A percentile compares a stretch with the other conserved stretches of the same genome.
Conservation (phyloP, 2,797 vertebrate genomes). For the Acanthopagrus latus region DNA sequence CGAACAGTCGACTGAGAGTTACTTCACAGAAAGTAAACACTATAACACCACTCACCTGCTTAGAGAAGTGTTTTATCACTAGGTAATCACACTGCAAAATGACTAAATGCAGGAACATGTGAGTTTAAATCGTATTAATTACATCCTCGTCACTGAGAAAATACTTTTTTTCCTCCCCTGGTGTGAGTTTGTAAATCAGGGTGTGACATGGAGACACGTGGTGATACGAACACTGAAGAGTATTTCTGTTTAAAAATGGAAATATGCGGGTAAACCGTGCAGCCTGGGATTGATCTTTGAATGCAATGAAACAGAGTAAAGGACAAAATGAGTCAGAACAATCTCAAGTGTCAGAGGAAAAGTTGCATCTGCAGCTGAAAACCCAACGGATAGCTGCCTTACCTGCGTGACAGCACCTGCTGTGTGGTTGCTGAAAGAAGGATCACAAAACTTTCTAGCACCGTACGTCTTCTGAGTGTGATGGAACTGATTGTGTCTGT, state of each 20-base stretch:
- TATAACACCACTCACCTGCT: not conserved
- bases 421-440: conserved; percentile 45
- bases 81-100: not conserved
- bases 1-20: not conserved
- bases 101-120: not conserved
- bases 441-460: conserved; percentile 59
- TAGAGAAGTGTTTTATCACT: not conserved
- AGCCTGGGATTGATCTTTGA: not conserved
- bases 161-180: not conserved
- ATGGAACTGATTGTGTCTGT: conserved; percentile 13
- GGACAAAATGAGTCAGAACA: not conserved
- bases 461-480: conserved; percentile 14
- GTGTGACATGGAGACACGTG: not conserved
- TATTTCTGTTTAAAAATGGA: not conserved
- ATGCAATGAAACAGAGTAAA: not conserved
- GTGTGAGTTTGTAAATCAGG: conserved; percentile 8
- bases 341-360: not conserved
- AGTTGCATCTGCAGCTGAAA: not conserved
- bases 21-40: conserved; percentile 21
- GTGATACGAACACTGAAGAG: not conserved
- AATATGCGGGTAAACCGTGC: not conserved
- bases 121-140: not conserved
- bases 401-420: conserved; percentile 50
- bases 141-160: not conserved
- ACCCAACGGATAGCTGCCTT: conserved; percentile 14